A percentile compares a stretch with the other conserved stretches of the same genome.
Evolutionary conservation across 1,140 invertebrate species (phyloP).

Genomic region (Proales similis): DNA sequence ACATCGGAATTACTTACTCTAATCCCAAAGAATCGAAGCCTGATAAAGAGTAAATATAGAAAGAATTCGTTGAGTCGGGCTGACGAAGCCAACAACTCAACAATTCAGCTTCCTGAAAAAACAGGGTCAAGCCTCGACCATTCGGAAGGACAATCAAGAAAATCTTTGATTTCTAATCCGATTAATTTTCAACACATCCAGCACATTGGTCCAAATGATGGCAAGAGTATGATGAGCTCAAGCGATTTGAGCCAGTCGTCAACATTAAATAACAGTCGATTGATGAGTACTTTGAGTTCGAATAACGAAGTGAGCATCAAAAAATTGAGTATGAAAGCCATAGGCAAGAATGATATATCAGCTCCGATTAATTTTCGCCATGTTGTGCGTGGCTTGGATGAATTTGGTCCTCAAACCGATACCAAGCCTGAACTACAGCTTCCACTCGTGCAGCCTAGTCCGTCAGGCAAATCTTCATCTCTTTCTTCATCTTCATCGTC

Average conservation of each 20-base stretch:
- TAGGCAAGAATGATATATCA: conserved; percentile 64
- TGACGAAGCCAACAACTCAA: conserved; percentile 24
- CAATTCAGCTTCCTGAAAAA: not conserved
- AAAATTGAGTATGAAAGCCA: conserved; percentile 45
- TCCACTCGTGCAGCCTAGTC: conserved; percentile 6
- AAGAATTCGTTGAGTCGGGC: conserved; percentile 15
- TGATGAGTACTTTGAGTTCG: not conserved
- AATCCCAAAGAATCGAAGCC: conserved; percentile 4
- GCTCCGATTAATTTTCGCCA: conserved; percentile 97
- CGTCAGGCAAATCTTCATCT: conserved; percentile 22
- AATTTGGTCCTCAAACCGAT: conserved; percentile 13
- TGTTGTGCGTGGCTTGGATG: conserved; percentile 62
- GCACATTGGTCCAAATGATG: conserved; percentile 30
- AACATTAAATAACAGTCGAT: conserved; percentile 1
- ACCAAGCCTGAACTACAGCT: conserved; percentile 18
- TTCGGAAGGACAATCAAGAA: conserved; percentile 6
- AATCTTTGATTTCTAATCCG: conserved; percentile 25
- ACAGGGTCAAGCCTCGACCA: conserved; percentile 1
- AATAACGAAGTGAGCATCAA: not conserved
- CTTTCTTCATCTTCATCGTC: conserved; percentile 24
- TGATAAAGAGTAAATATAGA: conserved; percentile 37
- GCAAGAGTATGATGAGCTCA: conserved; percentile 12
- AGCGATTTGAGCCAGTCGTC: not conserved
- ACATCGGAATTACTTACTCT: conserved; percentile 14
- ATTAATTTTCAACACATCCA: conserved; percentile 35